Base-by-base conservation (phyloP, 2,888 invertebrate genomes). In the Galeruca laticollis region DNA sequence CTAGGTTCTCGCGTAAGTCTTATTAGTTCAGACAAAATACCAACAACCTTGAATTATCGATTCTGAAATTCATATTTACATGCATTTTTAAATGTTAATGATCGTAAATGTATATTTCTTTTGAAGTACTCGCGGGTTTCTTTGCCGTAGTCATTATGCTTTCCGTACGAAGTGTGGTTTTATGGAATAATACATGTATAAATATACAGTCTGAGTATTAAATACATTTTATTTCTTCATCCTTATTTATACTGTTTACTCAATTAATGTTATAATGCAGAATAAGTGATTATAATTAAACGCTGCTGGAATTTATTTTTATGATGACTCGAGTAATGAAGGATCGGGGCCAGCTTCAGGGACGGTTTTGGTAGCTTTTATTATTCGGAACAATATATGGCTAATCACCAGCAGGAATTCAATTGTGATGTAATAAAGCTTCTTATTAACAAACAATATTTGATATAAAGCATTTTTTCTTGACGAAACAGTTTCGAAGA, bases 351-450 rank as follows among this genome's bases (percentile, higher is more conserved):
- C 21, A 26, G 8, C 20, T 2, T 21, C 51, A 51, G 51, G 21
- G 51, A 20, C 51, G 51, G n/a, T 43, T 43, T 43, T 43, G 43
- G n/a, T 5, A 15, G n/a, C n/a, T 43, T 43, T n/a, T 43, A 43
- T 2, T 37, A 13, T 43, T 43, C n/a, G n/a, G n/a, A 43, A 43
- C n/a, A n/a, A n/a, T 6, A 15, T 1, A n/a, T n/a, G n/a, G 6
- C 6, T 43, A 26, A 26, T 26, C 26, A 26, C 26, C 26, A 1
- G 26, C 26, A 26, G 6, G 4, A 26, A 26, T 26, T 6, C 26
- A 26, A 26, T 3, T 26, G 26, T 26, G 26, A 6, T 26, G 26
- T 26, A 26, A 26, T 26, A 26, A 26, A 26, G 26, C 26, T 26
- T 26, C 26, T 26, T 26, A 1, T 26, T 26, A 26, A 26, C 26